phyloP scores from a whole-genome alignment of 2,113 vertebrate genomes.

The Mus spicilegus region DNA sequence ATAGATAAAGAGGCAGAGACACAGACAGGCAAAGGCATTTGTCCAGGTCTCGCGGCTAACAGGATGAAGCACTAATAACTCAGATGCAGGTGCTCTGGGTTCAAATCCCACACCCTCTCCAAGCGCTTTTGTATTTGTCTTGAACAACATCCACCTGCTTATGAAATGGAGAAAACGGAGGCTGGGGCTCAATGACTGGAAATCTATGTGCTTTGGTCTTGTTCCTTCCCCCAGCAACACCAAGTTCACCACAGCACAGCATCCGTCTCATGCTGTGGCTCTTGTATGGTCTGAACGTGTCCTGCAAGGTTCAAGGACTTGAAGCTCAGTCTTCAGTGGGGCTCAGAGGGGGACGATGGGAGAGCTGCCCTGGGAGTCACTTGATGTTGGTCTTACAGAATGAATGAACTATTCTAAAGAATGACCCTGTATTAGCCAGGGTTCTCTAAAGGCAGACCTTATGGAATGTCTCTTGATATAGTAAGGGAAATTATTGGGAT shows the following conservation, averaged over 20 bases:
- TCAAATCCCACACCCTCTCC: background rate
- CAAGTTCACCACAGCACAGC: background rate
- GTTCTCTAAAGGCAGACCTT: too few relatives aligned
- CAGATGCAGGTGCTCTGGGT: conserved; percentile 22
- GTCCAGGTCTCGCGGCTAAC: background rate
- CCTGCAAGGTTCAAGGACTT: background rate
- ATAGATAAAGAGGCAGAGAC: conserved; percentile 21
- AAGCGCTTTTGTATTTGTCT: background rate
- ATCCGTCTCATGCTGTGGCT: background rate
- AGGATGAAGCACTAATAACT: background rate
- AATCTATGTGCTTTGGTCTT: background rate
- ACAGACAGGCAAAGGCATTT: conserved; percentile 19
- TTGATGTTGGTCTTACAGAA: background rate
- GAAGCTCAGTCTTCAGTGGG: background rate
- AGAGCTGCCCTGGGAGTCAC: too few relatives aligned
- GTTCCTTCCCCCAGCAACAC: background rate
- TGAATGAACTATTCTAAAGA: background rate
- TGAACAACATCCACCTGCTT: background rate
- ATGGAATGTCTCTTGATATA: too few relatives aligned
- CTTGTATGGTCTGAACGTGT: too few relatives aligned
- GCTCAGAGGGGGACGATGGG: background rate
- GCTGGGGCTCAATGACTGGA: background rate
- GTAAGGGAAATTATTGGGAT: too few relatives aligned
- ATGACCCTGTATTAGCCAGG: background rate
- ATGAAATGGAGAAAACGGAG: background rate